phyloP scores from a whole-genome alignment of 2,113 vertebrate species.

The Lanius collurio region DNA sequence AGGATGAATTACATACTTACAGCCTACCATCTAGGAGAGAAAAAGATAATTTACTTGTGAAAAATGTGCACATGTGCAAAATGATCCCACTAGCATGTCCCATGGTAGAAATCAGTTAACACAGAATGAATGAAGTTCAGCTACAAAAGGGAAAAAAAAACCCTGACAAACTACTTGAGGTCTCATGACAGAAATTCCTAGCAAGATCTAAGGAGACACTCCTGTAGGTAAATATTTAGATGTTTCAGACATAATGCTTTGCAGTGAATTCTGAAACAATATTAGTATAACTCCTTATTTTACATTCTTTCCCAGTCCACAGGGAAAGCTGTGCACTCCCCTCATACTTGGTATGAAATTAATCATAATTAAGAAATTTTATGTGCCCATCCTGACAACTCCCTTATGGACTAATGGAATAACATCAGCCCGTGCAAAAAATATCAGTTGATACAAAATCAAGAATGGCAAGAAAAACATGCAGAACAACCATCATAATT shows the following conservation, averaged over 20 bases:
- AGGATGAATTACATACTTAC: background rate
- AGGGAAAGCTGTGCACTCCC: background rate
- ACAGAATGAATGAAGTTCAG: background rate
- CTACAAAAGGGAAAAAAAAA: accelerated
- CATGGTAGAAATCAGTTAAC: background rate
- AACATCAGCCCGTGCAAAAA: background rate
- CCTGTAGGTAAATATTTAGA: background rate
- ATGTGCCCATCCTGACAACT: background rate
- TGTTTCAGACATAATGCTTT: background rate
- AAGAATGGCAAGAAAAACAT: background rate
- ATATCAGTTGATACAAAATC: background rate
- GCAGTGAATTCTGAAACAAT: background rate
- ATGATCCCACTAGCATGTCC: background rate
- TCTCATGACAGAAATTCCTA: background rate
- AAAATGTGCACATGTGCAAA: background rate
- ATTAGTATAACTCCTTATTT: background rate
- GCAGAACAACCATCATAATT: background rate
- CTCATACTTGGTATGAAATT: background rate
- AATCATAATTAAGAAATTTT: background rate
- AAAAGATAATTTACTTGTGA: background rate
- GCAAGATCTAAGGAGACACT: background rate
- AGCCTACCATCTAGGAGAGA: background rate
- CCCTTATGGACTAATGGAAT: background rate
- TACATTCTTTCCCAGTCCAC: background rate
- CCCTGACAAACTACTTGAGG: accelerated